These are phyloP conservation scores for Novumbra hubbsi DNA, from an alignment of 2,797 vertebrate genomes.

Conservation along the genomic window DNA sequence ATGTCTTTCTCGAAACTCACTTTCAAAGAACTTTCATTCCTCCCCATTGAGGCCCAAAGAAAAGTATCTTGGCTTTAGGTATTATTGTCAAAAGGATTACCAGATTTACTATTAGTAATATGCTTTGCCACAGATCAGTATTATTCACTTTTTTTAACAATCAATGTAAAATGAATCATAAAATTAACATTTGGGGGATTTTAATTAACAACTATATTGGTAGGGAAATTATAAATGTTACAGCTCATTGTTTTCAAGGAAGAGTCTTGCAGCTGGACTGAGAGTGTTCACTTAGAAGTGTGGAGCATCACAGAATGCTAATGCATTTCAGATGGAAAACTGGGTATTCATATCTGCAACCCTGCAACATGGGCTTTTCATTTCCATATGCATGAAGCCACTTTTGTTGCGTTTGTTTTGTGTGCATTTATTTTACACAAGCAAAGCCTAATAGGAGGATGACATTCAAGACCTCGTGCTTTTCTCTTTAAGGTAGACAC, in stretches of 20 bases:
- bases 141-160: constrained; percentile 67
- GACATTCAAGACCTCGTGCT: constrained; percentile 47
- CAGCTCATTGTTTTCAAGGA: not conserved
- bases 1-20: constrained; percentile 18
- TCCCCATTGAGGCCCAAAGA: constrained; percentile 9
- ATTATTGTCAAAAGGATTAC: constrained; percentile 60
- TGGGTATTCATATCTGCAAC: constrained; percentile 27
- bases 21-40: constrained; percentile 25
- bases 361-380: constrained; percentile 16
- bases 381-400: constrained; percentile 67
- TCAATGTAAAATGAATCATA: constrained; percentile 53
- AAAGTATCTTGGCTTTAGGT: constrained; percentile 26
- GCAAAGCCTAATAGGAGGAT: constrained; percentile 46
- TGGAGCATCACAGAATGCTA: constrained; percentile 57
- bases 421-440: constrained; percentile 48
- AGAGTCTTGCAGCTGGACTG: not conserved
- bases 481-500: constrained; percentile 50
- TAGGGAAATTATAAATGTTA: not conserved
- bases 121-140: constrained; percentile 44
- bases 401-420: constrained; percentile 55
- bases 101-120: constrained; percentile 52
- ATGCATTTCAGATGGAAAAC: constrained; percentile 47
- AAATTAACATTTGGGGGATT: constrained; percentile 50
- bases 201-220: constrained; percentile 61
- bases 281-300: constrained; percentile 28